Conservation (phyloP, 2,797 vertebrate genomes). For the Sciurus carolinensis region DNA sequence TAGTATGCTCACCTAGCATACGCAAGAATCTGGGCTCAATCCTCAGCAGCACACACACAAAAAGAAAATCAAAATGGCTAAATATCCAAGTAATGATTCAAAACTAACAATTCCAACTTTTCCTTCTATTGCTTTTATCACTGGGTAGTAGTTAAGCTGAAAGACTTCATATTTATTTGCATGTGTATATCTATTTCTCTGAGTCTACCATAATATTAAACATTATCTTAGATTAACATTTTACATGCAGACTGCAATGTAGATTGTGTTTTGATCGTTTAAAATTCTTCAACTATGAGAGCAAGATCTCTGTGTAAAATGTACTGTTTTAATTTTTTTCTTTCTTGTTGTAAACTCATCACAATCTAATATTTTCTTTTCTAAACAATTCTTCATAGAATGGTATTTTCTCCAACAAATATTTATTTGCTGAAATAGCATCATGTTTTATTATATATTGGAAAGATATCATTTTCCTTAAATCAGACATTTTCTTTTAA, state of each 20-base stretch:
- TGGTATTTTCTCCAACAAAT: conserved; percentile 37
- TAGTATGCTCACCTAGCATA: background rate
- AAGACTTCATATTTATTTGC: background rate
- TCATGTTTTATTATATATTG: background rate
- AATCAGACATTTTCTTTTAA: conserved; percentile 61
- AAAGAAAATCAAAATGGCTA: background rate
- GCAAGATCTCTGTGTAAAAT: conserved; percentile 55
- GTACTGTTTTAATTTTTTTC: conserved; percentile 30
- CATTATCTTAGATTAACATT: conserved; percentile 31
- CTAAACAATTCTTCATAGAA: conserved; percentile 47
- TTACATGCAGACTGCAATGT: background rate
- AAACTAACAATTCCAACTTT: conserved; percentile 44
- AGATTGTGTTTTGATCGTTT: conserved; percentile 42
- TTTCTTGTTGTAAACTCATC: background rate
- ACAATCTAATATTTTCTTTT: conserved; percentile 55
- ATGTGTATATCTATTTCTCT: conserved; percentile 1
- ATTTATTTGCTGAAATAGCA: conserved; percentile 24
- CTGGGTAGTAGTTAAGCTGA: background rate
- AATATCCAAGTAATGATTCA: conserved; percentile 53
- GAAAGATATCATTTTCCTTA: conserved; percentile 21
- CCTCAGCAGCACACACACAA: background rate
- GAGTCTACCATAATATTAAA: conserved; percentile 14
- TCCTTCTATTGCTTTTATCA: conserved; percentile 40
- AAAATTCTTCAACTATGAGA: conserved; percentile 36
- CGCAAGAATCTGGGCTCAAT: background rate